phyloP scores from a whole-genome alignment of 2,797 vertebrate genomes.

The Halcyon chelicuti region DNA sequence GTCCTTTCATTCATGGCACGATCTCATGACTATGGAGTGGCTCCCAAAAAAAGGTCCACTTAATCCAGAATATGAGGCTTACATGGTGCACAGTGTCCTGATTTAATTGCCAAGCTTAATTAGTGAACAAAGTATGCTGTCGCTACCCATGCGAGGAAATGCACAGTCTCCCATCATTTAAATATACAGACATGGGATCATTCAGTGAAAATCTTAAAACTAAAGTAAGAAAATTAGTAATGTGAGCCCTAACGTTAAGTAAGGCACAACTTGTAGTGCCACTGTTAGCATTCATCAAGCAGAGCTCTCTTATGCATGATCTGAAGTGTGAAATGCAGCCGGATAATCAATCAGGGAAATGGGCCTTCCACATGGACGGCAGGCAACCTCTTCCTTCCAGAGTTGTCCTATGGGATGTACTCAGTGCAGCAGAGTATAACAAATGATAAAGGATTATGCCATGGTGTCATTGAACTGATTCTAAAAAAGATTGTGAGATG shows the following conservation, averaged over 20 bases:
- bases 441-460: slow-evolving; percentile 31
- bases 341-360: slow-evolving; percentile 33
- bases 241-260: background rate
- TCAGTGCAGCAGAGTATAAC: background rate
- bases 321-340: background rate
- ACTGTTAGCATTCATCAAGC: background rate
- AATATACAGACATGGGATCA: background rate
- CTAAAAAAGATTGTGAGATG: background rate
- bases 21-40: background rate
- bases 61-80: background rate
- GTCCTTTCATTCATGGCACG: background rate
- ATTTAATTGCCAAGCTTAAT: background rate
- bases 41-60: background rate
- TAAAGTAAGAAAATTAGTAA: background rate
- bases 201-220: background rate
- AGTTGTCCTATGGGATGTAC: background rate
- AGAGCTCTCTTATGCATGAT: background rate
- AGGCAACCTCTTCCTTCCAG: background rate
- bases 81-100: background rate
- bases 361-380: background rate
- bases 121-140: background rate
- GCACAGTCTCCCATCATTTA: background rate
- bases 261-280: background rate
- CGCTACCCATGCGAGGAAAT: background rate
- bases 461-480: slow-evolving; percentile 8